Evolutionary conservation across 2,888 invertebrate genomes (phyloP).

Genomic region (Leptopilina syphax): DNA sequence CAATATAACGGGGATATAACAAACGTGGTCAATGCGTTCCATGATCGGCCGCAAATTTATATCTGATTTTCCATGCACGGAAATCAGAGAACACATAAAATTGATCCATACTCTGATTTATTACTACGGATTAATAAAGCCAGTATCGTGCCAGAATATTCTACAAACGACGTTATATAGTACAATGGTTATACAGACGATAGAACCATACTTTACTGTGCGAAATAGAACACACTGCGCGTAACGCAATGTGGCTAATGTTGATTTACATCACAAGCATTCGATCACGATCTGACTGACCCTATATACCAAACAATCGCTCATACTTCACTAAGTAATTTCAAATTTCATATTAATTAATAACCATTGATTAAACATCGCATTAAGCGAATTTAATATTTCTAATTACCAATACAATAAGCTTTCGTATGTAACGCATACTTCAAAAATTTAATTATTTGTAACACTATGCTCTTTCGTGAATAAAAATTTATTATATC

Average conservation of each 20-base stretch:
- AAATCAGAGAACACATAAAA: constrained; percentile 71
- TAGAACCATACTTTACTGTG: constrained; percentile 59
- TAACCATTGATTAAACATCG: constrained; percentile 2
- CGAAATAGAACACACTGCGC: constrained; percentile 45
- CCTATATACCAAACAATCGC: constrained; percentile 5
- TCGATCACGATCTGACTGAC: constrained; percentile 37
- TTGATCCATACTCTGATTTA: constrained; percentile 73
- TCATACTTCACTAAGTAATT: constrained; percentile 37
- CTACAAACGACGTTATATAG: constrained; percentile 53
- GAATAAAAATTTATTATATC: too few species aligned
- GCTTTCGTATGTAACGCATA: background rate
- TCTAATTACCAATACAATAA: background rate
- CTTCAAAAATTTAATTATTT: background rate
- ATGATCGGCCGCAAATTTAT: constrained; percentile 68
- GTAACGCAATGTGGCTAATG: constrained; percentile 53
- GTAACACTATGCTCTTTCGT: too few species aligned
- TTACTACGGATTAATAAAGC: constrained; percentile 73
- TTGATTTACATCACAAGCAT: constrained; percentile 56
- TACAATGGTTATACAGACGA: constrained; percentile 46
- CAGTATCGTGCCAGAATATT: constrained; percentile 57
- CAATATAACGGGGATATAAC: constrained; percentile 54
- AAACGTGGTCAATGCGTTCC: constrained; percentile 58
- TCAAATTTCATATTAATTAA: constrained; percentile 39
- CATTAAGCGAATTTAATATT: background rate
- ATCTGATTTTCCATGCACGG: constrained; percentile 67